phyloP scores from a whole-genome alignment of 2,888 invertebrate species.

The Melanostoma scalare region DNA sequence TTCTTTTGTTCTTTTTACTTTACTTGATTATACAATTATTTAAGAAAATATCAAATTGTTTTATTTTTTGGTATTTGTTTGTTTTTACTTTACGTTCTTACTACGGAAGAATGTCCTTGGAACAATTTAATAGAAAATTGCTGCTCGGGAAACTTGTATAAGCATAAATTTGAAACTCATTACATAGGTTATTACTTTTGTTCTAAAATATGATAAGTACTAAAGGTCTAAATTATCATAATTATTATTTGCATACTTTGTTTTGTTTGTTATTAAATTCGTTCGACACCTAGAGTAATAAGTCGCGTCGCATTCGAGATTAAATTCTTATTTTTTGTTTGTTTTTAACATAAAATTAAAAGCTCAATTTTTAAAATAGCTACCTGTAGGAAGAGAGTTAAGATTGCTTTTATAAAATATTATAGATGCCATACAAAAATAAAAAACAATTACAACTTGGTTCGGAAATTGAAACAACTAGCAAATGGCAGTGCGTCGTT shows the following conservation, averaged over 20 bases:
- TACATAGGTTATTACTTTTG: slow-evolving; percentile 51
- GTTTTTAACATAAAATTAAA: slow-evolving; percentile 47
- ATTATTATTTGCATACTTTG: not conserved
- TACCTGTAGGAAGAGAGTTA: slow-evolving; percentile 58
- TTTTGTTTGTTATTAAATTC: slow-evolving; percentile 52
- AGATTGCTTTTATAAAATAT: slow-evolving; percentile 37
- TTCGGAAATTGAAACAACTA: slow-evolving; percentile 42
- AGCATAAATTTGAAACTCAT: slow-evolving; percentile 50
- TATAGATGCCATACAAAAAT: slow-evolving; percentile 34
- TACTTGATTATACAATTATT: slow-evolving; percentile 42
- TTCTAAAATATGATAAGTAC: slow-evolving; percentile 48
- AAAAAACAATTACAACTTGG: not conserved
- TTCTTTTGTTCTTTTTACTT: slow-evolving; percentile 12
- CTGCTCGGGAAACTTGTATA: slow-evolving; percentile 26
- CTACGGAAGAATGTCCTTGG: slow-evolving; percentile 59
- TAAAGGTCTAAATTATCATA: slow-evolving; percentile 55
- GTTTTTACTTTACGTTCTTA: slow-evolving; percentile 51
- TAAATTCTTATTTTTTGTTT: slow-evolving; percentile 39
- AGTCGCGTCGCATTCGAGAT: slow-evolving; percentile 71
- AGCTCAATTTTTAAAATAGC: slow-evolving; percentile 44
- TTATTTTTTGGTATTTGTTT: slow-evolving; percentile 59
- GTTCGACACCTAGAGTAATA: slow-evolving; percentile 68
- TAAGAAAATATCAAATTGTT: slow-evolving; percentile 59
- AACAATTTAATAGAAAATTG: slow-evolving; percentile 52
- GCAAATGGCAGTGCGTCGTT: slow-evolving; percentile 63